Evolutionary conservation across 1,140 invertebrate genomes (phyloP).

Genomic region (Sweltsa coloradensis): DNA sequence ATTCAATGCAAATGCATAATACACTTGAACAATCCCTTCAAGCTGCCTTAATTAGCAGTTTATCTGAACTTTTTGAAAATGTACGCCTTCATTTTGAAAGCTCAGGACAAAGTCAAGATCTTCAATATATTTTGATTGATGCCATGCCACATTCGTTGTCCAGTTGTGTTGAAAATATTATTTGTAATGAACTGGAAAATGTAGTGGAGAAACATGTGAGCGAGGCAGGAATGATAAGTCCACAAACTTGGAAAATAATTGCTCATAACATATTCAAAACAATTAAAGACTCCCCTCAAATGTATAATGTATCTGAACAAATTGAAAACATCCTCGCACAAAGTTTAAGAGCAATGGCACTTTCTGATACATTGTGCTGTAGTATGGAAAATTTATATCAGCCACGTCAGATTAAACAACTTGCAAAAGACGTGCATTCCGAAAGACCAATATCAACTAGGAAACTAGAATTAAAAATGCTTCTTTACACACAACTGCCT

Average conservation of each 20-base stretch:
- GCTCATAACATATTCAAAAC: neutral
- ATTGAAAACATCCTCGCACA: neutral
- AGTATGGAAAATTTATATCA: neutral
- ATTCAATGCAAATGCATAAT: no score
- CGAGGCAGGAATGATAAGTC: no score
- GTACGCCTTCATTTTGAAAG: no score
- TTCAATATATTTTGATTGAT: no score
- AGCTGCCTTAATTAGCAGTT: no score
- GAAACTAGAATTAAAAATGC: neutral
- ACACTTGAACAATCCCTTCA: no score
- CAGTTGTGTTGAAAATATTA: no score
- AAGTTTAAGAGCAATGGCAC: neutral
- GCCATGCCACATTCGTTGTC: no score
- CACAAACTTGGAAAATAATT: slow-evolving; percentile 6
- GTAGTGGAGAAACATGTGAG: no score
- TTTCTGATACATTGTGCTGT: neutral
- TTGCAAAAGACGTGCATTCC: neutral
- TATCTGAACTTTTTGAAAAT: no score
- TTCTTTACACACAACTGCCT: neutral
- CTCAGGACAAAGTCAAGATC: no score
- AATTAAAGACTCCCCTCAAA: neutral
- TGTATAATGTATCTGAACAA: neutral
- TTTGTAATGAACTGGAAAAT: no score
- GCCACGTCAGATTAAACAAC: neutral
- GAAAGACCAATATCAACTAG: neutral